A percentile compares a stretch with the other conserved stretches of the same genome.
Evolutionary conservation across 2,888 invertebrate genomes (phyloP).

Genomic region (Melanchra persicariae): DNA sequence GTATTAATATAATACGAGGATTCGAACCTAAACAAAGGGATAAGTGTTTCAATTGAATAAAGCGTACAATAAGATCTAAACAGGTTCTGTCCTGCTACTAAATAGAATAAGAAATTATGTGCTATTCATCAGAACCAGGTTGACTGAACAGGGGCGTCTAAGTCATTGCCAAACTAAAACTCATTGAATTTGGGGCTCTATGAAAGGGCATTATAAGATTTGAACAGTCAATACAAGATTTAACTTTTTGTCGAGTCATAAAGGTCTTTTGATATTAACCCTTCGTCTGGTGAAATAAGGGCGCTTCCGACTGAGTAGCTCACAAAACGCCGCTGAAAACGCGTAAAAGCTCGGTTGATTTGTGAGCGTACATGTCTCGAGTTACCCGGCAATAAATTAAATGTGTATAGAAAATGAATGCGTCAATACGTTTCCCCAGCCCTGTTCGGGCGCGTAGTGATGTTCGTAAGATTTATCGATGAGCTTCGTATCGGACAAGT

Average conservation of each 20-base stretch:
- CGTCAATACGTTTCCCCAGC: slow-evolving; percentile 80
- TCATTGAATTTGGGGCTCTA: slow-evolving; percentile 58
- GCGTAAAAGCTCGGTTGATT: slow-evolving; percentile 80
- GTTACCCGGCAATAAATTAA: slow-evolving; percentile 86
- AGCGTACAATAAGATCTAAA: slow-evolving; percentile 68
- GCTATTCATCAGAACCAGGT: slow-evolving; percentile 74
- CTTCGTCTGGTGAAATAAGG: slow-evolving; percentile 66
- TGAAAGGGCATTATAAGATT: slow-evolving; percentile 64
- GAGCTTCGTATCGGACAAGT: slow-evolving; percentile 70
- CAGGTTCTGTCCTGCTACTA: slow-evolving; percentile 73
- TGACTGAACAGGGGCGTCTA: slow-evolving; percentile 53
- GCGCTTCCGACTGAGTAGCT: slow-evolving; percentile 71
- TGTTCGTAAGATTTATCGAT: slow-evolving; percentile 83
- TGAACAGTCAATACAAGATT: slow-evolving; percentile 62
- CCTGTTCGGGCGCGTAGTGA: slow-evolving; percentile 76
- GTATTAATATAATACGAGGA: slow-evolving; percentile 48
- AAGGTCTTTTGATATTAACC: slow-evolving; percentile 74
- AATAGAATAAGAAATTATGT: slow-evolving; percentile 74
- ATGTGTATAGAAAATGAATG: slow-evolving; percentile 84
- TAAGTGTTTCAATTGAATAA: slow-evolving; percentile 68
- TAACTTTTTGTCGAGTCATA: slow-evolving; percentile 66
- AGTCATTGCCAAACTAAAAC: slow-evolving; percentile 56
- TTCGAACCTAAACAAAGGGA: slow-evolving; percentile 40
- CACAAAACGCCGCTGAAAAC: slow-evolving; percentile 81
- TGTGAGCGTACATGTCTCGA: slow-evolving; percentile 82